Evolutionary conservation across 2,113 vertebrate genomes (phyloP).

Genomic region (Cariama cristata): DNA sequence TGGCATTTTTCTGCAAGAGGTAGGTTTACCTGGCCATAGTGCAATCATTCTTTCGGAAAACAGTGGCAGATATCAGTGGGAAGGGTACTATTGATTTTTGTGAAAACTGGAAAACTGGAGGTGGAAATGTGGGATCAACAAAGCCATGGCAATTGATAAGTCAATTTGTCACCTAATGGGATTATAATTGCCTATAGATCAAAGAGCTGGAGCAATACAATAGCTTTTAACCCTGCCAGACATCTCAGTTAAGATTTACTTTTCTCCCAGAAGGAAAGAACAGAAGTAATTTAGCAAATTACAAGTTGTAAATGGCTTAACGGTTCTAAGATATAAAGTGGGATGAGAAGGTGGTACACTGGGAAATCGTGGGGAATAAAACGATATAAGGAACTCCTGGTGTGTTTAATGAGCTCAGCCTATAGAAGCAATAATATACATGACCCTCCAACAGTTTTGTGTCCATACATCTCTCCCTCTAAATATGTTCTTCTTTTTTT

Average conservation of each 20-base stretch:
- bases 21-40: background rate
- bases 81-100: background rate
- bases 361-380: background rate
- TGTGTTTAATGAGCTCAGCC: background rate
- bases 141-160: background rate
- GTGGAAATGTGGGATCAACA: background rate
- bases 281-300: slow-evolving; percentile 24
- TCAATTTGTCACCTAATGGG: background rate
- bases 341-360: background rate
- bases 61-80: background rate
- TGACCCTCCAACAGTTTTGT: background rate
- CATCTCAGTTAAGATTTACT: background rate
- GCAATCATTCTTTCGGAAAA: background rate
- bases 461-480: background rate
- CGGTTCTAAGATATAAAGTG: background rate
- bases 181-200: slow-evolving; percentile 8
- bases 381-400: background rate
- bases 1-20: background rate
- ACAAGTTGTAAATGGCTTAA: background rate
- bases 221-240: background rate
- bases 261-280: slow-evolving; percentile 2
- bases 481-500: background rate
- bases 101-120: background rate
- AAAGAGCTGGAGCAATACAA: background rate
- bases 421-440: background rate